Conservation (phyloP, 2,113 vertebrate species). For the Nycticryphes semicollaris region DNA sequence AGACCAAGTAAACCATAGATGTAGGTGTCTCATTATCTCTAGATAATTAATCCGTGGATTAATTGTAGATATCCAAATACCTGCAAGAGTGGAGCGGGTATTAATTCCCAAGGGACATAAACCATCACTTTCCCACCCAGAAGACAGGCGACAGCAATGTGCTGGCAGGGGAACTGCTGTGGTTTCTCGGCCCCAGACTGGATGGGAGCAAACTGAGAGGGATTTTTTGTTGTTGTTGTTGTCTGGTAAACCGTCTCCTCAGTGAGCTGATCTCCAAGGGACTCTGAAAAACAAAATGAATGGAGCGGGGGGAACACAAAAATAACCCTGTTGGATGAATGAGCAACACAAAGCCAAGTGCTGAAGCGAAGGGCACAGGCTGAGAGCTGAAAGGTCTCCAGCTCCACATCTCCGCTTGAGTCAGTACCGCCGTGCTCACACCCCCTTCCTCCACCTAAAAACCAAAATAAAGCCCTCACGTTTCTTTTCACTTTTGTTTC, state of each 20-base stretch:
- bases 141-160: not conserved
- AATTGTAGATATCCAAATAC: not conserved
- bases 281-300: not conserved
- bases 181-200: not conserved
- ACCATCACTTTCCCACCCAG: not conserved
- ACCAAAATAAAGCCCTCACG: not conserved
- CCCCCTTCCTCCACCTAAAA: accelerated
- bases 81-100: not conserved
- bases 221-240: not conserved
- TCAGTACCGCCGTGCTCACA: not conserved
- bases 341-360: slow-evolving; percentile 10
- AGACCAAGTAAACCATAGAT: not conserved
- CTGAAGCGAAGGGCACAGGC: not conserved
- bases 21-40: slow-evolving; percentile 15
- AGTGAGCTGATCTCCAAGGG: not conserved
- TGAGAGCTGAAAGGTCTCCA: slow-evolving; percentile 25
- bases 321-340: not conserved
- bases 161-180: not conserved
- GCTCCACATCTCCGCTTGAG: not conserved
- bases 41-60: not conserved
- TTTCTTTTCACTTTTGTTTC: not conserved
- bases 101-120: not conserved
- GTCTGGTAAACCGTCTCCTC: not conserved
- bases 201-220: not conserved
- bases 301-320: not conserved